phyloP scores from a whole-genome alignment of 2,113 vertebrate genomes.

The Reinhardtius hippoglossoides region DNA sequence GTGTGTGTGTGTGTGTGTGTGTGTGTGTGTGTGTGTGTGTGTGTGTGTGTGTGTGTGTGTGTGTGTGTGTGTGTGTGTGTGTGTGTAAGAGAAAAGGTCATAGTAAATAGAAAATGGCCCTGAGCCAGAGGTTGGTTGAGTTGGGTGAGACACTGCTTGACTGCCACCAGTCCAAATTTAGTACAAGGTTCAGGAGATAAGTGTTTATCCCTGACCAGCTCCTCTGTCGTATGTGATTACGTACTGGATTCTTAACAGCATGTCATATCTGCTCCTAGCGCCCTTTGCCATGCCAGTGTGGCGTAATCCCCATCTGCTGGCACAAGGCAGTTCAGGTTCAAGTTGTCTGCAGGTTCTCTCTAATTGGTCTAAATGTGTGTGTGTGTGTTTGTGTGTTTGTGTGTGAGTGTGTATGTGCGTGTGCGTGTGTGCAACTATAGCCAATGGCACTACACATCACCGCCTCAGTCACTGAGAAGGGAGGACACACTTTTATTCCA shows the following conservation, averaged over 20 bases:
- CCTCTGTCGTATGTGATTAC: slow-evolving; percentile 39
- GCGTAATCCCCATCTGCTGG: slow-evolving; percentile 12
- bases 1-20: too few relatives aligned
- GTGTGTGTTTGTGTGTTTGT: slow-evolving; percentile 24
- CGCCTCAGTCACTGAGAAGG: slow-evolving; percentile 8
- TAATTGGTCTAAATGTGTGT: slow-evolving; percentile 42
- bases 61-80: too few relatives aligned
- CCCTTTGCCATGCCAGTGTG: slow-evolving; percentile 31
- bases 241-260: slow-evolving; percentile 34
- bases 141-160: slow-evolving; percentile 22
- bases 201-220: slow-evolving; percentile 46
- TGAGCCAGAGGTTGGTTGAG: slow-evolving; percentile 47
- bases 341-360: slow-evolving; percentile 47
- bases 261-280: slow-evolving; percentile 46
- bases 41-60: too few relatives aligned
- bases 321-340: slow-evolving; percentile 41
- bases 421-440: slow-evolving; percentile 25
- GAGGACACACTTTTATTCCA: background rate
- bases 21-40: too few relatives aligned
- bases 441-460: slow-evolving; percentile 53
- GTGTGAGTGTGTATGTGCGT: background rate
- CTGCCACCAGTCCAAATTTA: slow-evolving; percentile 68
- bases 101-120: slow-evolving; percentile 68
- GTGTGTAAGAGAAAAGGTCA: slow-evolving; percentile 47
- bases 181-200: slow-evolving; percentile 60